Evolutionary conservation across 2,113 vertebrate species (phyloP).

Genomic region (Garra rufa): DNA sequence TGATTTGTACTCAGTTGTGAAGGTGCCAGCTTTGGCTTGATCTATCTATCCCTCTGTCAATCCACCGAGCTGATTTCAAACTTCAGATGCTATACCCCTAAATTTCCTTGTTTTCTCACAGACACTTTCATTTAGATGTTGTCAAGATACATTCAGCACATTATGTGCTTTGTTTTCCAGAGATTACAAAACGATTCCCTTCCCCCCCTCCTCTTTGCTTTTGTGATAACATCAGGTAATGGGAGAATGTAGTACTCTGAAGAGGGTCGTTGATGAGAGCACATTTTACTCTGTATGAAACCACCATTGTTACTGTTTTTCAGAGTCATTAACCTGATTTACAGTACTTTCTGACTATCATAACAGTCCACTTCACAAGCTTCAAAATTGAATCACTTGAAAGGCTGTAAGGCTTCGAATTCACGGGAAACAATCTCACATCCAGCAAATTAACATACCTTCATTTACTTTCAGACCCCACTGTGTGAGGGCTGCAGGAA

Average conservation of each 20-base stretch:
- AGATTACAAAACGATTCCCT: conserved; percentile 42
- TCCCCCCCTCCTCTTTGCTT: not conserved
- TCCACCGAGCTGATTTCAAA: conserved; percentile 54
- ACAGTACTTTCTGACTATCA: conserved; percentile 13
- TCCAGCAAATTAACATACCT: conserved; percentile 1
- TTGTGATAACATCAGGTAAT: conserved; percentile 26
- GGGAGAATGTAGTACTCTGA: conserved; percentile 43
- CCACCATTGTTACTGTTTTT: conserved; percentile 33
- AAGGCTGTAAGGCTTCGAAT: not conserved
- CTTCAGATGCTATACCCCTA: conserved; percentile 53
- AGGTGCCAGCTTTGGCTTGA: conserved; percentile 54
- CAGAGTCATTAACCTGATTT: conserved; percentile 14
- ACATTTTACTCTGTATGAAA: conserved; percentile 27
- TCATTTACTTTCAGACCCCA: conserved; percentile 22
- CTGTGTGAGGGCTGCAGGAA: conserved; percentile 3
- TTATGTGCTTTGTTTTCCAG: conserved; percentile 68
- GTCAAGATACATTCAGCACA: conserved; percentile 77
- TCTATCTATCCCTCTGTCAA: conserved; percentile 66
- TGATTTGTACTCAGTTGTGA: conserved; percentile 66
- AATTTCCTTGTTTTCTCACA: conserved; percentile 62
- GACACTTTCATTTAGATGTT: conserved; percentile 82
- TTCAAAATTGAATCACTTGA: conserved; percentile 44
- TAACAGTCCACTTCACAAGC: conserved; percentile 46
- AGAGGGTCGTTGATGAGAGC: conserved; percentile 2
- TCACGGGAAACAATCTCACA: not conserved